phyloP scores from a whole-genome alignment of 2,888 invertebrate species.

The Netelia virgata region DNA sequence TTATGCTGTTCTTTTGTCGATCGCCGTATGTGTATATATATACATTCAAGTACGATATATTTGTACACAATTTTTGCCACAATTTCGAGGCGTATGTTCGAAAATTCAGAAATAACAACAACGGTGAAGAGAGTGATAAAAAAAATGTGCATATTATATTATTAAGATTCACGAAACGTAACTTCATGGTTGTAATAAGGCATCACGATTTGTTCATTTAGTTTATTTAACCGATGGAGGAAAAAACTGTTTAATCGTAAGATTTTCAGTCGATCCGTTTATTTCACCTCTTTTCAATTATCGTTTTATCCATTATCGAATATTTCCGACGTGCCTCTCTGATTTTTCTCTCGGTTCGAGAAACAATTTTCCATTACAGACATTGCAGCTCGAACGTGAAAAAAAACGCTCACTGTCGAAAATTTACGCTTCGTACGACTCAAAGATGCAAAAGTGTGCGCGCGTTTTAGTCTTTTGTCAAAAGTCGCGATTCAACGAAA shows the following conservation, averaged over 20 bases:
- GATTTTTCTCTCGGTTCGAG: not conserved
- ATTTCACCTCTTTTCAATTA: not conserved
- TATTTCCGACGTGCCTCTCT: not conserved
- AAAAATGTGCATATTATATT: constrained; percentile 31
- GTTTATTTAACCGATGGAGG: not conserved
- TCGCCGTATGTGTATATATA: not conserved
- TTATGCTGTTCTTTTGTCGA: constrained; percentile 18
- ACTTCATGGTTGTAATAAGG: constrained; percentile 65
- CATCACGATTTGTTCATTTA: constrained; percentile 26
- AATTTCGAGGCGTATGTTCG: not conserved
- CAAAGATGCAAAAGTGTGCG: constrained; percentile 21
- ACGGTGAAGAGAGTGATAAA: not conserved
- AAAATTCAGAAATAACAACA: not conserved
- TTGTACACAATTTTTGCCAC: not conserved
- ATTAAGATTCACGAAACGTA: constrained; percentile 38
- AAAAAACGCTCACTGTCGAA: constrained; percentile 24
- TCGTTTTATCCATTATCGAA: constrained; percentile 2
- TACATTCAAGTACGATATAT: not conserved
- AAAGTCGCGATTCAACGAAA: constrained; percentile 66
- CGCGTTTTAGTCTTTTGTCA: not conserved
- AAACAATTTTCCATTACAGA: not conserved
- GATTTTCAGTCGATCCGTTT: not conserved
- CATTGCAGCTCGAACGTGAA: not conserved
- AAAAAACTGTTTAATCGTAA: not conserved
- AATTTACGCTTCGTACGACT: constrained; percentile 24